Evolutionary conservation across 2,888 invertebrate species (phyloP).

Genomic region (Torymus auratus): DNA sequence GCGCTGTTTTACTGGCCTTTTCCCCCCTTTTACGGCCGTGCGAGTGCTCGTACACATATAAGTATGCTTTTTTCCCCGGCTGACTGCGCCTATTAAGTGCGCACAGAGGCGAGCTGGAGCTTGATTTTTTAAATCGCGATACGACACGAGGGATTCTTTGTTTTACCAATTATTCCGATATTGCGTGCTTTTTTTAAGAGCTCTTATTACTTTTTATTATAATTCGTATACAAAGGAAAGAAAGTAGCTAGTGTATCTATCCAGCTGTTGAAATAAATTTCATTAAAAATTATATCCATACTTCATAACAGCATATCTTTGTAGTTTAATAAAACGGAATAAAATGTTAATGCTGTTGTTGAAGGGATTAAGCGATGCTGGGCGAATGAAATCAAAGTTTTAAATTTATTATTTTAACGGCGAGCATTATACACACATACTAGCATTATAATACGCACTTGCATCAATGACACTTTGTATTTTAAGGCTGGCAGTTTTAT

Average conservation of each 20-base stretch:
- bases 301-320: too few species aligned
- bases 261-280: too few species aligned
- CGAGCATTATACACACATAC: slow-evolving; percentile 10
- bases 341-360: too few species aligned
- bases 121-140: slow-evolving; percentile 22
- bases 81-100: not conserved
- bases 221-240: too few species aligned
- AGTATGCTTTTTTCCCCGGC: too few species aligned
- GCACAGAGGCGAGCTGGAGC: not conserved
- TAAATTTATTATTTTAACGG: slow-evolving; percentile 13
- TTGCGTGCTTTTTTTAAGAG: not conserved
- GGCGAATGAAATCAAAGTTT: too few species aligned
- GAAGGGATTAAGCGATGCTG: not conserved
- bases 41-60: too few species aligned
- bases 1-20: slow-evolving; percentile 10
- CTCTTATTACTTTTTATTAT: too few species aligned
- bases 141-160: not conserved
- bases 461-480: slow-evolving; percentile 28
- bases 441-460: not conserved
- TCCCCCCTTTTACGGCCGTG: not conserved
- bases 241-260: too few species aligned
- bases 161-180: not conserved
- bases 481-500: slow-evolving; percentile 33
- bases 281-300: too few species aligned
- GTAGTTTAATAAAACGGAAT: too few species aligned